Percentiles rank a stretch among this genome's conserved stretches.
phyloP scores from a whole-genome alignment of 2,797 vertebrate genomes.

The Darevskia mixta region DNA sequence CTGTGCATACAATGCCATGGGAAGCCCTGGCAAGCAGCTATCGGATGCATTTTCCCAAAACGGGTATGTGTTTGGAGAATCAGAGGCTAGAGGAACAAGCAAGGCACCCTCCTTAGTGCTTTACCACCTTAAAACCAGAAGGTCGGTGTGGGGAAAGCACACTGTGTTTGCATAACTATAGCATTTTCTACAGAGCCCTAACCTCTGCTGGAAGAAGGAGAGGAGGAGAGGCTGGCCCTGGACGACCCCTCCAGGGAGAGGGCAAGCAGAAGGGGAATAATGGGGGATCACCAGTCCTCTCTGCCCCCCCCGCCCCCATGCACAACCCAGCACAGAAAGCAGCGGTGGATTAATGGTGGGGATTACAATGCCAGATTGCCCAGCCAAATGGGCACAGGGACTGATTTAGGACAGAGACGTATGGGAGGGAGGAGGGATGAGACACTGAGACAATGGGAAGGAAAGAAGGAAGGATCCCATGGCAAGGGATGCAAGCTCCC shows the following conservation, averaged over 20 bases:
- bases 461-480: too few relatives aligned
- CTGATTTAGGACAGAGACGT: slow-evolving; percentile 3
- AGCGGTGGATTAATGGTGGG: slow-evolving; percentile 3
- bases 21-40: not conserved
- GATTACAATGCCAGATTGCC: slow-evolving; percentile 22
- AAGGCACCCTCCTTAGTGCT: not conserved
- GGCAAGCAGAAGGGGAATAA: not conserved
- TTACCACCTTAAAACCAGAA: not conserved
- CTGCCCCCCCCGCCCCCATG: not conserved
- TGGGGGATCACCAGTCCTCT: not conserved
- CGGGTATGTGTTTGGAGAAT: not conserved
- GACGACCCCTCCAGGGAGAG: not conserved
- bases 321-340: not conserved
- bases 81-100: not conserved
- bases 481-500: too few relatives aligned
- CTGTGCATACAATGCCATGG: not conserved
- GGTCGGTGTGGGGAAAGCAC: too few relatives aligned
- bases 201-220: too few relatives aligned
- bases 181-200: not conserved
- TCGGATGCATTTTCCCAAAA: not conserved
- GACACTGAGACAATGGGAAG: not conserved
- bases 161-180: not conserved
- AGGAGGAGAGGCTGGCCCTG: not conserved
- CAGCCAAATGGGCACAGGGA: not conserved
- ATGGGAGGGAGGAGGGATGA: not conserved